Percentiles rank a stretch among this genome's conserved stretches.
phyloP scores from a whole-genome alignment of 37 sponge, comb jelly and placozoan genomes.

The Chondrilla cf. caribensis region DNA sequence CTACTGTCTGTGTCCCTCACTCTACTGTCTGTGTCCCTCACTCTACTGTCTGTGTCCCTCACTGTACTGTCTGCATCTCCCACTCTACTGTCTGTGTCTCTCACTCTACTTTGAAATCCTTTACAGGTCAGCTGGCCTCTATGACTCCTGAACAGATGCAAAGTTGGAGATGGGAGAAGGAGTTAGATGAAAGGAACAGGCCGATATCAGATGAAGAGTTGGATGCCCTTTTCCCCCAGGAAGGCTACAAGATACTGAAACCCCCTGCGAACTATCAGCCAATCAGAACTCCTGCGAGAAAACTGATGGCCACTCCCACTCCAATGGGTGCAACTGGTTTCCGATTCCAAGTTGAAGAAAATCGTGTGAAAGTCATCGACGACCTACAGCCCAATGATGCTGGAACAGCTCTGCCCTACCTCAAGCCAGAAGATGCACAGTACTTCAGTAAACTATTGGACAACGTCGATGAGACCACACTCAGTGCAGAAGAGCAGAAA shows the following conservation, averaged over 20 bases:
- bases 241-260: constrained; percentile 87
- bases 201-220: constrained; percentile 92
- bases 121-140: constrained; percentile 43
- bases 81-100: too few species aligned
- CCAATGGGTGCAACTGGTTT: constrained; percentile 94
- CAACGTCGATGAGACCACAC: constrained; percentile 87
- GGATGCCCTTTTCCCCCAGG: constrained; percentile 92
- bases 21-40: too few species aligned
- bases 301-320: constrained; percentile 94
- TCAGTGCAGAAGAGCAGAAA: constrained; percentile 94
- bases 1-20: too few species aligned
- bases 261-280: constrained; percentile 92
- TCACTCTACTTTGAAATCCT: not conserved
- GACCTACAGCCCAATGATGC: constrained; percentile 76
- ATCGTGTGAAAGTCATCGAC: constrained; percentile 75
- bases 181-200: constrained; percentile 92
- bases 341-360: constrained; percentile 80
- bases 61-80: too few species aligned
- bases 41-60: too few species aligned
- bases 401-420: constrained; percentile 79
- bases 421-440: constrained; percentile 97
- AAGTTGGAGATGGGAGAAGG: constrained; percentile 89
- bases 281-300: constrained; percentile 88
- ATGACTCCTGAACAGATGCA: constrained; percentile 99
- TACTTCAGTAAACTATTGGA: constrained; percentile 93